Conservation (phyloP, 2,113 vertebrate species). For the Pomatostomus ruficeps region DNA sequence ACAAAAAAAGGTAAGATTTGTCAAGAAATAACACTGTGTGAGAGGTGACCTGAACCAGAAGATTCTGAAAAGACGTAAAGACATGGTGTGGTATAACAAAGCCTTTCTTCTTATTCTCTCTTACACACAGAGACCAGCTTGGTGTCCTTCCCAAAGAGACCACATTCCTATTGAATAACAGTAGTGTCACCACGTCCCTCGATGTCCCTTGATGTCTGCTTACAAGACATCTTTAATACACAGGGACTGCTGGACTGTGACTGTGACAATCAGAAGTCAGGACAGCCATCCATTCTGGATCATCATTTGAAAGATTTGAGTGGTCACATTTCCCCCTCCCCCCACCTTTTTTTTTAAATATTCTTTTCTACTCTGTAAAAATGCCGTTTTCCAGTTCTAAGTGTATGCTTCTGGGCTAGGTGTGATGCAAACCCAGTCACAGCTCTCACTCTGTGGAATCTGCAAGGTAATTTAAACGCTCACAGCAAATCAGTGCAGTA, state of each 20-base stretch:
- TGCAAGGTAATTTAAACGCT: not conserved
- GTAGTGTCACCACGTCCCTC: not conserved
- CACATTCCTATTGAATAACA: not conserved
- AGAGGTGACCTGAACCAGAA: not conserved
- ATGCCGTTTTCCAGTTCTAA: not conserved
- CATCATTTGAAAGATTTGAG: not conserved
- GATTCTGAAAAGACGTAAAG: not conserved
- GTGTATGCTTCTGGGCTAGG: not conserved
- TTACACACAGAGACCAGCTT: not conserved
- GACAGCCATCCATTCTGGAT: not conserved
- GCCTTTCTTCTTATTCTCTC: not conserved
- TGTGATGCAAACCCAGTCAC: fast-evolving
- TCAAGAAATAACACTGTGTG: not conserved
- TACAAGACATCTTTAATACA: not conserved
- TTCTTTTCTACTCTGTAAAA: not conserved
- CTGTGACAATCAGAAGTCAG: not conserved
- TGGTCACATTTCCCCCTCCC: not conserved
- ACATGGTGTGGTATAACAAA: not conserved
- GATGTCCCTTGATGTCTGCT: not conserved
- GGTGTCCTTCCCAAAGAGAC: not conserved
- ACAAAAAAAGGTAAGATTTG: constrained; percentile 57
- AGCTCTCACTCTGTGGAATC: not conserved
- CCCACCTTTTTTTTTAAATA: not conserved
- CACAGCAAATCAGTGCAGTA: not conserved
- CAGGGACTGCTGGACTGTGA: not conserved